Evolutionary conservation across 2,888 invertebrate species (phyloP), one percentile per base, ranked within the genome.

Genomic region (Agrochola macilenta): DNA sequence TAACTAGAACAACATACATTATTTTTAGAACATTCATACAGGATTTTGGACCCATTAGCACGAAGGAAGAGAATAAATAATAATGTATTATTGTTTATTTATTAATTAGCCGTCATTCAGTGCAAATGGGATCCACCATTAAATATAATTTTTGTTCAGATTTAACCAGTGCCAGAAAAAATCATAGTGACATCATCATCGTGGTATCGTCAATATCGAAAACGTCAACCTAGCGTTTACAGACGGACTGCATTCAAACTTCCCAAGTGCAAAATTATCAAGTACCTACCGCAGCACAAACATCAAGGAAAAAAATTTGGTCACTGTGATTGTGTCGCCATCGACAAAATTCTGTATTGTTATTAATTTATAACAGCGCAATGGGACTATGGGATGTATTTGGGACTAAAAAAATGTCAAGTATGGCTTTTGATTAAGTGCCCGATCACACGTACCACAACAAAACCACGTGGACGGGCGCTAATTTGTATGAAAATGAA

Each of bases 51-150:
- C 88, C 89, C 87, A 89, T 84, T 77, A 83, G 84, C 89, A 87
- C 89, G 54, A 79, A 87, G 76, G 73, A 82, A 85, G 79, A 80
- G 54, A 74, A 82, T 85, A 84, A 85, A 86, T 82, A 81, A 83
- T 79, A 72, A 82, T 49, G 70, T 66, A 17, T 58, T 60, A 58
- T 52, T 64, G 26, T 73, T 72, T 57, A 14, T 65, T 68, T 60
- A 69, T 79, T 75, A 52, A 77, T 76, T 74, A 78, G 76, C 69
- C 23, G 30, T 76, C 70, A 66, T 71, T 77, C 82, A 83, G 90
- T 91, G 90, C 89, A 84, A 89, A 90, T 90, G 90, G 91, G 90
- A 46, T 77, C 87, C 83, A 83, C 80, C 78, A 79, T 70, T 83
- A 78, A 78, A 85, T 86, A 82, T 14, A 85, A 54, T 83, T 69